Conservation (phyloP, 2,888 invertebrate genomes). For the Caenorhabditis doughertyi region DNA sequence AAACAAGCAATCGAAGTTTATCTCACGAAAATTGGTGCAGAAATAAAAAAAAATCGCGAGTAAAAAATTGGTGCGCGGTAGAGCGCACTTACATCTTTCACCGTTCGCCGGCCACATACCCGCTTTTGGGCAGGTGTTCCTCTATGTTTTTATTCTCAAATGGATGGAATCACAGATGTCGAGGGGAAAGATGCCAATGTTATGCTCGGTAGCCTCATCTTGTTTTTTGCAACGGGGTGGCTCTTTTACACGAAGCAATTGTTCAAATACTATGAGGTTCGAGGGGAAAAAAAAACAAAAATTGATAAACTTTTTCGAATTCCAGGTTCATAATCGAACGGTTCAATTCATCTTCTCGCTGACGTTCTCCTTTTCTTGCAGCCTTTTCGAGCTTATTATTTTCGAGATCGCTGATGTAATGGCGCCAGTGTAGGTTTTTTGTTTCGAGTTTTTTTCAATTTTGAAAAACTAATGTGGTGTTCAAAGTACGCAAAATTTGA, state of each 20-base stretch:
- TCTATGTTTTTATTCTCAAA: neutral
- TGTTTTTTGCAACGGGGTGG: conserved; percentile 98
- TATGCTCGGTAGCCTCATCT: conserved; percentile 54
- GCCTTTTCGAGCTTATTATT: conserved; percentile 99
- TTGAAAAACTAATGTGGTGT: too few species aligned
- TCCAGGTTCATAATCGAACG: conserved; percentile 85
- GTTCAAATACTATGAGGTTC: conserved; percentile 74
- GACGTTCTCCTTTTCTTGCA: conserved; percentile 96
- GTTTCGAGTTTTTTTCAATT: too few species aligned
- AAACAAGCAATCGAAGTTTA: too few species aligned
- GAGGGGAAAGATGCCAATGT: conserved; percentile 63
- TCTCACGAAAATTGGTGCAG: too few species aligned
- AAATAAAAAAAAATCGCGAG: too few species aligned
- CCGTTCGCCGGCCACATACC: neutral
- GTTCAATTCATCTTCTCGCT: conserved; percentile 96
- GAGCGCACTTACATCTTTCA: conserved; percentile 20
- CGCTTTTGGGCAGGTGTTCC: too few species aligned
- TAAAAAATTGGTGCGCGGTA: conserved; percentile 2
- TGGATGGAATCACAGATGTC: conserved; percentile 49
- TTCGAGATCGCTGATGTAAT: conserved; percentile 97
- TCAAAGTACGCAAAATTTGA: too few species aligned
- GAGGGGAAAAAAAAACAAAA: too few species aligned
- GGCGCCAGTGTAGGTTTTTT: conserved; percentile 88
- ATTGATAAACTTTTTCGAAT: too few species aligned
- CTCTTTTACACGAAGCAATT: conserved; percentile 96